A percentile compares a stretch with the other conserved stretches of the same genome.
Conservation (phyloP, 2,888 invertebrate species). For the Diaphora mendica region DNA sequence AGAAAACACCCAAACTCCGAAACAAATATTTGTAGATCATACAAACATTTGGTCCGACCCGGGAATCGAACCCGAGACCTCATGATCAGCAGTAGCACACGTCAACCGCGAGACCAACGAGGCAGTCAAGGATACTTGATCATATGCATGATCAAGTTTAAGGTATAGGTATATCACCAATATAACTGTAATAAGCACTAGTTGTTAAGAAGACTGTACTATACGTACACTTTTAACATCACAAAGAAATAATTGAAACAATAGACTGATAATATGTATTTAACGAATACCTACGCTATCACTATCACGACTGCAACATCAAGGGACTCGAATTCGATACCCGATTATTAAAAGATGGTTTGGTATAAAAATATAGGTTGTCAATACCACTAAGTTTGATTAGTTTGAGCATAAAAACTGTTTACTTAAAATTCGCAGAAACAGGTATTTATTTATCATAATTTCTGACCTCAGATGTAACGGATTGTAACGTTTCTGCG, state of each 20-base stretch:
- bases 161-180: no score
- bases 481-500: conserved; percentile 4
- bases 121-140: no score
- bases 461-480: conserved; percentile 1
- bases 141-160: no score
- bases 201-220: background rate
- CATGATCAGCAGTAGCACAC: no score
- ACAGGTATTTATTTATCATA: conserved; percentile 8
- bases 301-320: background rate
- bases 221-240: background rate
- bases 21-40: no score
- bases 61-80: no score
- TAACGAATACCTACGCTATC: background rate
- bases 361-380: background rate
- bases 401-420: background rate
- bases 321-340: background rate
- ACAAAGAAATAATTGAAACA: background rate
- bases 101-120: no score
- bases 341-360: background rate
- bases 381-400: no score
- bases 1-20: no score
- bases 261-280: background rate
- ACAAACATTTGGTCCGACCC: no score
- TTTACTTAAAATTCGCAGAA: background rate
- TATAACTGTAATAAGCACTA: background rate